Conservation (phyloP, 2,888 invertebrate genomes). For the Thymelicus acteon region DNA sequence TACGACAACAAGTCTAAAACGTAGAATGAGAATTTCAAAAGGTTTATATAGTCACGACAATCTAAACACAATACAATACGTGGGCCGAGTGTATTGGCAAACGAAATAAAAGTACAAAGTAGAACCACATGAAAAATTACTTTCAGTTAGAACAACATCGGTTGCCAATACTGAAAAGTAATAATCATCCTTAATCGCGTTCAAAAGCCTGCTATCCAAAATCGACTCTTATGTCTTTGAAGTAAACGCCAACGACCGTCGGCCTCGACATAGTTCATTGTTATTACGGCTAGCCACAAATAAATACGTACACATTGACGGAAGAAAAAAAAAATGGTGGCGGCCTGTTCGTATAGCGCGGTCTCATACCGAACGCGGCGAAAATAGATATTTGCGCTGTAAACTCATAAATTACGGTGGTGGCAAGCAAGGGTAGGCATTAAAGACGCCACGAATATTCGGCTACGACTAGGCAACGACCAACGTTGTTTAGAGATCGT, state of each 20-base stretch:
- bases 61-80: neutral
- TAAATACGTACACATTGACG: slow-evolving; percentile 39
- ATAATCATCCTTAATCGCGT: slow-evolving; percentile 16
- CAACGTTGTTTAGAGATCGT: slow-evolving; percentile 10
- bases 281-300: slow-evolving; percentile 38
- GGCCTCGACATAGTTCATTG: slow-evolving; percentile 35
- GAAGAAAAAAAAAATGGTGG: slow-evolving; percentile 40
- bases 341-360: slow-evolving; percentile 38
- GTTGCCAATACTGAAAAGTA: slow-evolving; percentile 27
- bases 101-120: slow-evolving; percentile 4
- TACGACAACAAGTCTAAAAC: no score
- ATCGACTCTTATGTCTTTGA: slow-evolving; percentile 11
- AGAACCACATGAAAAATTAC: slow-evolving; percentile 11
- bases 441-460: slow-evolving; percentile 37
- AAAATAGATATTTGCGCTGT: slow-evolving; percentile 50
- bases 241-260: slow-evolving; percentile 3
- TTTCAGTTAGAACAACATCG: slow-evolving; percentile 13
- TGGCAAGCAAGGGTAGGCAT: slow-evolving; percentile 51
- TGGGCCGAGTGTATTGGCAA: slow-evolving; percentile 1
- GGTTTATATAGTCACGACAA: no score
- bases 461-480: neutral
- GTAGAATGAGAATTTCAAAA: no score
- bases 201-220: neutral
- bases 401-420: slow-evolving; percentile 49
- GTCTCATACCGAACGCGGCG: slow-evolving; percentile 40